Evolutionary conservation across 2,888 invertebrate species (phyloP).

Genomic region (Loripinus fragilis): DNA sequence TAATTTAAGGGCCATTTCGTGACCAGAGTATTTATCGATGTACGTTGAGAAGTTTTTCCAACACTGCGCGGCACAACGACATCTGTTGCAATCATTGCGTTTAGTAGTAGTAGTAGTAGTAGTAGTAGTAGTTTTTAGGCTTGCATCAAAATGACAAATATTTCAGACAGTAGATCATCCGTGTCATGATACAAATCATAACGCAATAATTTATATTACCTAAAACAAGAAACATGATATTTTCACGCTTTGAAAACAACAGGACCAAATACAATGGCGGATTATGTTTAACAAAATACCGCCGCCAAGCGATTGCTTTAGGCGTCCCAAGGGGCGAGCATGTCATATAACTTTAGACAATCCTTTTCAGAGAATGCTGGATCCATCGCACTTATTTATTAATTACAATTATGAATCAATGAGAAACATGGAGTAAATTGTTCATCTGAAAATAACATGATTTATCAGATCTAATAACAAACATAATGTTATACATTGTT

Average conservation of each 20-base stretch:
- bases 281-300: neutral
- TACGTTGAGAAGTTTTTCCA: too few relatives aligned
- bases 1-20: too few relatives aligned
- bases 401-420: neutral
- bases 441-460: neutral
- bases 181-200: neutral
- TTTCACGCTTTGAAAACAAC: neutral
- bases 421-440: neutral
- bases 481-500: too few relatives aligned
- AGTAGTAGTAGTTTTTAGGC: too few relatives aligned
- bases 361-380: neutral
- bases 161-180: too few relatives aligned
- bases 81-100: too few relatives aligned
- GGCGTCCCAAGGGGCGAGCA: neutral
- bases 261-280: neutral
- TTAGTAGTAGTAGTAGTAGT: too few relatives aligned
- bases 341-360: constrained; percentile 5
- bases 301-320: neutral
- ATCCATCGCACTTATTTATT: neutral
- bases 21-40: too few relatives aligned
- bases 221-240: neutral
- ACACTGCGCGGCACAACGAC: too few relatives aligned
- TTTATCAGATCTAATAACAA: too few relatives aligned
- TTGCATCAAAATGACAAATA: too few relatives aligned
- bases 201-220: neutral